Evolutionary conservation across 1,140 invertebrate species (phyloP), one percentile per base, ranked within the genome.

Genomic region (Panagrolaimus sp.): DNA sequence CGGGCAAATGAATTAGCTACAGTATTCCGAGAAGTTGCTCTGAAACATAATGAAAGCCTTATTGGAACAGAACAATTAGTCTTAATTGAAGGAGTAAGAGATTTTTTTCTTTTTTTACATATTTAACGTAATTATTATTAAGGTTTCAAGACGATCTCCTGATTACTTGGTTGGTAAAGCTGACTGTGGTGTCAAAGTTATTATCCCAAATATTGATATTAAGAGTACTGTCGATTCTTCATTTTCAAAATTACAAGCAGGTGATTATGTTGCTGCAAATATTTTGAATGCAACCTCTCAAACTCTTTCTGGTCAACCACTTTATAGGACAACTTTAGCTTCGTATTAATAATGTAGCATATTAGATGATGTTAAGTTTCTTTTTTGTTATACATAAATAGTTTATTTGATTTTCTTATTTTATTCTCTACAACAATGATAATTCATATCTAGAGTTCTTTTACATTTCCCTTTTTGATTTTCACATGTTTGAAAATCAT

Each of bases 1-100:
- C 85, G 94, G 65, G 68, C 73, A 55, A 26, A 69, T n/a, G 75
- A 77, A 67, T 63, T 76, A 43, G 63, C 67, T 2, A 43, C 46
- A n/a, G 67, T 68, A 9, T 77, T 77, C 55, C 24, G 75, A 67
- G 69, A 73, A 71, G 64, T 68, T 52, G 71, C 75, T 24, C 38
- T 71, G 3, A 69, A 64, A 21, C 63, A 71, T 6, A 71, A 77
- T 44, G 12, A 63, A 15, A 44, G 24, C 7, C 43, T 68, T 1
- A 44, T 77, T 32, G 72, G 68, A 24, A 47, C 58, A 12, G 32
- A 68, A n/a, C 74, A 74, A 28, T 44, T 71, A 14, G 69, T 76
- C 3, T 52, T 77, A 17, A 38, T 76, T 9, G 75, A 77, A 68
- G 66, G 70, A 46, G 71, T 72, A 10, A 47, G 65, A 7, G 2